Evolutionary conservation across 2,888 invertebrate genomes (phyloP).

Genomic region (Caradrina kadenii): DNA sequence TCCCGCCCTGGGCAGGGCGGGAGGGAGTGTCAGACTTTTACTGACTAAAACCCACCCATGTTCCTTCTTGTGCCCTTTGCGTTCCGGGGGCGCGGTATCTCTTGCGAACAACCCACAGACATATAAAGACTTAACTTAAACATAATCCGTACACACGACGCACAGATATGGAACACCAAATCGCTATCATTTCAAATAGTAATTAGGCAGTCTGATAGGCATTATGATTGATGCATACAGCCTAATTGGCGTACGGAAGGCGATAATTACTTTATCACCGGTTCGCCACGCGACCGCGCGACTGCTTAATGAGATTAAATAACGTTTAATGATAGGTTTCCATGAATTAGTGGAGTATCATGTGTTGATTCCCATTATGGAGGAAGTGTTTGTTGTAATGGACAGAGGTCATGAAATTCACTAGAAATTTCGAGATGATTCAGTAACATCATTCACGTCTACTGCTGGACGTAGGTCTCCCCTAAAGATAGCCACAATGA

Average conservation of each 20-base stretch:
- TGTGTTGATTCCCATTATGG: constrained; percentile 1
- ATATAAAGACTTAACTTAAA: neutral
- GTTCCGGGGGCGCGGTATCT: too few relatives aligned
- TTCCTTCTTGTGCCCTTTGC: too few relatives aligned
- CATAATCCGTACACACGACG: neutral
- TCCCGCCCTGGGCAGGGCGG: too few relatives aligned
- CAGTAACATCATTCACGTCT: too few relatives aligned
- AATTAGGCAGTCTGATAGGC: constrained; percentile 47
- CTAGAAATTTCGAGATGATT: too few relatives aligned
- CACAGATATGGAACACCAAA: neutral
- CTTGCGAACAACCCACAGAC: too few relatives aligned
- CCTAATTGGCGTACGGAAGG: constrained; percentile 69
- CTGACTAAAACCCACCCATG: too few relatives aligned
- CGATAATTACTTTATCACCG: constrained; percentile 79
- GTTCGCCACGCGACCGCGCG: constrained; percentile 55
- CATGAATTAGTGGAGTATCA: neutral
- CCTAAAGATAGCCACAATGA: too few relatives aligned
- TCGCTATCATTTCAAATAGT: constrained; percentile 26
- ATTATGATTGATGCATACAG: constrained; percentile 71
- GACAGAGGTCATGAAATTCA: neutral
- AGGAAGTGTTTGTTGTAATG: neutral
- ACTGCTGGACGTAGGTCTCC: too few relatives aligned
- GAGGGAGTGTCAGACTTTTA: too few relatives aligned
- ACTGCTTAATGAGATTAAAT: constrained; percentile 51
- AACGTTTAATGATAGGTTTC: constrained; percentile 41